These are phyloP conservation scores for Tychaedon coryphoeus DNA, from an alignment of 2,113 vertebrate genomes.

Conservation along the genomic window DNA sequence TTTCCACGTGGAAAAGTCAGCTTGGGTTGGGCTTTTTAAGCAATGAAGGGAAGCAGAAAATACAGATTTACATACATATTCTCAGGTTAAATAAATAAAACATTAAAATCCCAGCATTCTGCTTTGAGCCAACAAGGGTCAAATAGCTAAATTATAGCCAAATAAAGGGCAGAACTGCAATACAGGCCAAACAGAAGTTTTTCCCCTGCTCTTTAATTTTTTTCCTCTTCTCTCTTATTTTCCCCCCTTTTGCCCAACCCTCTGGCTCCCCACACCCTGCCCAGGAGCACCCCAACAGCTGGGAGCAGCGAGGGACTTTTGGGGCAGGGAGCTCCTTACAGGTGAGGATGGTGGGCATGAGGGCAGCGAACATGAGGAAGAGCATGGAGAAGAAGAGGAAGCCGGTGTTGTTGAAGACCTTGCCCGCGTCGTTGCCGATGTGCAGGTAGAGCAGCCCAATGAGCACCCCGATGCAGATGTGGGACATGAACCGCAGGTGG, in stretches of 20 bases:
- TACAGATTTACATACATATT: not conserved
- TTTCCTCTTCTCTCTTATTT: not conserved
- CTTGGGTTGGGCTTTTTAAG: not conserved
- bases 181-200: not conserved
- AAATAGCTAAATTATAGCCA: not conserved
- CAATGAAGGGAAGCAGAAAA: not conserved
- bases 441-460: slow-evolving; percentile 97
- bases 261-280: not conserved
- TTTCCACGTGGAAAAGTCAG: not conserved
- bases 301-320: not conserved
- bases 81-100: not conserved
- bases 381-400: slow-evolving; percentile 99
- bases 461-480: slow-evolving; percentile 90
- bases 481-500: slow-evolving; percentile 93
- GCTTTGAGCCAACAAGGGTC: not conserved
- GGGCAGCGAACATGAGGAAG: slow-evolving; percentile 96
- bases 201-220: accelerated
- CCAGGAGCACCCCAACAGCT: not conserved
- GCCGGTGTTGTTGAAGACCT: slow-evolving; percentile 98
- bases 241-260: not conserved
- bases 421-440: slow-evolving; percentile 94
- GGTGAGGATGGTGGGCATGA: slow-evolving; percentile 97
- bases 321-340: slow-evolving; percentile 79
- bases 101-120: not conserved
- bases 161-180: not conserved